Base-by-base conservation (phyloP, 2,888 invertebrate species). In the Nomada lathburiana region DNA sequence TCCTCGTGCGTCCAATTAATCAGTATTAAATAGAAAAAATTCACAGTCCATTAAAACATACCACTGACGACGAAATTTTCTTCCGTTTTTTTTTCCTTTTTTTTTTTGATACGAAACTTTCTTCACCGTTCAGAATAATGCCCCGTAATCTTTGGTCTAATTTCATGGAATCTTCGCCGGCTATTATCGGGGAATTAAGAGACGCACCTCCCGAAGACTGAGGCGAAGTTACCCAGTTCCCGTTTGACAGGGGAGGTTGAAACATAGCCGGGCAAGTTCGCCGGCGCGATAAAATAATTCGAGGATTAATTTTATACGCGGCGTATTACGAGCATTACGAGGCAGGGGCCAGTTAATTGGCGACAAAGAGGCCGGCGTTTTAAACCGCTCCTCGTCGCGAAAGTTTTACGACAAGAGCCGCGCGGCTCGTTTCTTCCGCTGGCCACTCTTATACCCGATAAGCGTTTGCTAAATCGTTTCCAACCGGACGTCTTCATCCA, bases 331-430 rank as follows among this genome's bases (percentile, higher is more conserved):
- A 76, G 52, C 71, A 65, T 60, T 72, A 60, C 60, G 60, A 52
- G 23, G 65, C 26, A 26, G 50, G 44, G 71, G 2, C 10, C 36
- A 20, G 77, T 65, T 77, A 77, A 77, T 77, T 77, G 77, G 75
- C 77, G 65, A 74, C 76, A 76, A 72, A 76, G 76, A 72, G 72
- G 63, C 75, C 64, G 74, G 47, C 72, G 20, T 44, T 11, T 64
- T 42, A 63, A 42, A 7, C 50, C 23, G 57, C 23, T 23, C 36
- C 23, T 57, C 70, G 59, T 29, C 70, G 73, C 42, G 50, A 74
- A 65, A 77, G 52, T 75, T 77, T 77, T 77, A 77, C 65, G 77
- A 74, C 52, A 50, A 20, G 23, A 29, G 23, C 23, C 42, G 52
- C 23, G 75, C 63, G 44, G 36, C 74, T 42, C 75, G 50, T 74